phyloP scores from a whole-genome alignment of 2,797 vertebrate species.

The Anas acuta region DNA sequence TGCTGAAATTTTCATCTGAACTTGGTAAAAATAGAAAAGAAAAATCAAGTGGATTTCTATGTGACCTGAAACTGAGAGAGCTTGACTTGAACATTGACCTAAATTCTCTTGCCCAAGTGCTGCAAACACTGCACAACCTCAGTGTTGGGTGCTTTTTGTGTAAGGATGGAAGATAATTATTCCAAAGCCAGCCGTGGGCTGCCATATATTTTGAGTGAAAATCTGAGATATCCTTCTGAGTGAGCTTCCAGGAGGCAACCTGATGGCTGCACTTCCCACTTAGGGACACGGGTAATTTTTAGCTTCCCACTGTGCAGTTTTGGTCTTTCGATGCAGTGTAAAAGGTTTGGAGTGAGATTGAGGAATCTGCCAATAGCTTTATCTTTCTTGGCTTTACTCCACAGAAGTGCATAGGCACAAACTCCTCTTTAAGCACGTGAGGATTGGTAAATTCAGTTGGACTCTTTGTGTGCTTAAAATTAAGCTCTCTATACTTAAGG shows the following conservation, averaged over 20 bases:
- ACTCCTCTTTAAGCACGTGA: not conserved
- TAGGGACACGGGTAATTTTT: not conserved
- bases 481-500: constrained; percentile 44
- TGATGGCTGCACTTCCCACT: not conserved
- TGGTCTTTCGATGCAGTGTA: not conserved
- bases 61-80: not conserved
- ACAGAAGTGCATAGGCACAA: not conserved
- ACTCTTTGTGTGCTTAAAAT: constrained; percentile 41
- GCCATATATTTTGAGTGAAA: not conserved
- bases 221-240: not conserved
- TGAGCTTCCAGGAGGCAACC: not conserved
- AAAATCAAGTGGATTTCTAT: not conserved
- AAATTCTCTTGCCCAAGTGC: not conserved
- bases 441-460: constrained; percentile 22
- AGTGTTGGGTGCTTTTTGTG: not conserved
- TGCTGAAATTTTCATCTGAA: not conserved
- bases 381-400: not conserved
- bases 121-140: not conserved
- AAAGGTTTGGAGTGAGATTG: not conserved
- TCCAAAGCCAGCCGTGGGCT: not conserved
- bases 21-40: not conserved
- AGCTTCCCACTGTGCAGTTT: not conserved
- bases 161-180: not conserved
- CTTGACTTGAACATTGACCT: not conserved
- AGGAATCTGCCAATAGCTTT: constrained; percentile 9